Percentiles rank a stretch among this genome's conserved stretches.
Conservation (phyloP, 2,113 vertebrate species). For the Gymnobelideus leadbeateri region DNA sequence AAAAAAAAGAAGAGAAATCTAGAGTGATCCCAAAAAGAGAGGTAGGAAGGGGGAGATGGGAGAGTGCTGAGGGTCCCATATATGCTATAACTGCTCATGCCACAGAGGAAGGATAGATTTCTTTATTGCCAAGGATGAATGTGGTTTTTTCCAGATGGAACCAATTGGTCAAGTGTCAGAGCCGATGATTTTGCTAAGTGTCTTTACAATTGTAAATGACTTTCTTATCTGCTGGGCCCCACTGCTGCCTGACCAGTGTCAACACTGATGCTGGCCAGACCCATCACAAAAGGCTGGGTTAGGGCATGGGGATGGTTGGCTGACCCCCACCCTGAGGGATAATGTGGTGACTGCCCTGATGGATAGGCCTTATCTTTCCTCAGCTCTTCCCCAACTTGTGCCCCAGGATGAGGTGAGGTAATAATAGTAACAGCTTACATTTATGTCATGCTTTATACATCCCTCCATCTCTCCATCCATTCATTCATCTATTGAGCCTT, state of each 20-base stretch:
- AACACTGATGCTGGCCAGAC: slow-evolving; percentile 19
- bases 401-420: background rate
- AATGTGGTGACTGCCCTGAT: slow-evolving; percentile 20
- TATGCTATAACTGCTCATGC: background rate
- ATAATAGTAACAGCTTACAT: background rate
- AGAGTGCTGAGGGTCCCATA: background rate
- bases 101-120: background rate
- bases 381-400: background rate
- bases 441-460: background rate
- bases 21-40: background rate
- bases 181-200: slow-evolving; percentile 20
- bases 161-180: background rate
- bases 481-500: background rate
- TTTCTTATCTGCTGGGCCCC: slow-evolving; percentile 39
- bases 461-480: background rate
- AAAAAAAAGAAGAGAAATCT: background rate
- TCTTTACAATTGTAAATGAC: slow-evolving; percentile 33
- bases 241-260: background rate
- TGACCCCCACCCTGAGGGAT: slow-evolving; percentile 9
- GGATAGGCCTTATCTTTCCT: slow-evolving; percentile 36
- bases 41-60: background rate
- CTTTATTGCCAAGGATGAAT: slow-evolving; percentile 1
- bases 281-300: slow-evolving; percentile 5
- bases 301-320: background rate
- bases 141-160: slow-evolving; percentile 25